Evolutionary conservation across 1,140 invertebrate genomes (phyloP).

Genomic region (Drosophila sproati): DNA sequence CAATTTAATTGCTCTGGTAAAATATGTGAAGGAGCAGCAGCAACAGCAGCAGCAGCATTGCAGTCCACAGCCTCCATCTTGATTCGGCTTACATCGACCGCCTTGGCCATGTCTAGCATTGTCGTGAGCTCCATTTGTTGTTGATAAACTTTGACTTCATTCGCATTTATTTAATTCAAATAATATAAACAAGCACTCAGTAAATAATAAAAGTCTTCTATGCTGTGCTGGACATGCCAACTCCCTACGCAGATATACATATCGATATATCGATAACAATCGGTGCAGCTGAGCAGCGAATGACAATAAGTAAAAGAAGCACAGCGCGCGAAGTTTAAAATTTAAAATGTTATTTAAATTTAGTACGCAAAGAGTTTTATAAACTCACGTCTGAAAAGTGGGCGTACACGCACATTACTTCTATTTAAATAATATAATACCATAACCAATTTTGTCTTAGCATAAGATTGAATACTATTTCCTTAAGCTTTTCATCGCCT

Average conservation of each 20-base stretch:
- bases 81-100: not conserved
- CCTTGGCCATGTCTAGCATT: not conserved
- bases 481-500: not conserved
- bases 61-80: constrained; percentile 4
- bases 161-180: not conserved
- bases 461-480: not conserved
- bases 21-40: not conserved
- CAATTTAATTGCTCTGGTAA: constrained; percentile 13
- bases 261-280: not conserved
- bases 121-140: not conserved
- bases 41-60: not conserved
- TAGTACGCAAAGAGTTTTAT: no score
- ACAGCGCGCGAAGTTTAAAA: not conserved
- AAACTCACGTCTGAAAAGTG: no score
- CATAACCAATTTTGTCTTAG: not conserved
- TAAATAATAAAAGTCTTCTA: not conserved
- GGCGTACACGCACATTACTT: no score
- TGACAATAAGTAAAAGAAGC: constrained; percentile 3
- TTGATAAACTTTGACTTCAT: no score
- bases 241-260: not conserved
- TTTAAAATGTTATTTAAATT: not conserved
- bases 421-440: no score
- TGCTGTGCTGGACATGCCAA: constrained; percentile 10
- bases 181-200: constrained; percentile 10
- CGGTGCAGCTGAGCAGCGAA: not conserved